Percentiles rank a stretch among this genome's conserved stretches.
Conservation (phyloP, 2,888 invertebrate genomes). For the Ophraella communa region DNA sequence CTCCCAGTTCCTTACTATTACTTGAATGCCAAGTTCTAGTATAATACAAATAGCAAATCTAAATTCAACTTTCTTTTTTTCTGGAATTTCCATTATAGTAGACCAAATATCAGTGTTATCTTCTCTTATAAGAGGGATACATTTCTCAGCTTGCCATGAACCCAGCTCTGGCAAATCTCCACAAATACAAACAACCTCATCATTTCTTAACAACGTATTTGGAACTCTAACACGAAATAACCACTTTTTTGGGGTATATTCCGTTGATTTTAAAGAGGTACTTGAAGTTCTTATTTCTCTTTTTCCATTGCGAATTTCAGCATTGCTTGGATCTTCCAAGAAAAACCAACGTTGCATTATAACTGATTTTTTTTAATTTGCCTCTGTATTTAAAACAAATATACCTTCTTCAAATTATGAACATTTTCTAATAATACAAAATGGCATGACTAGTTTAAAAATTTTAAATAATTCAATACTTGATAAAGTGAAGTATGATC, state of each 20-base stretch:
- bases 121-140: slow-evolving; percentile 64
- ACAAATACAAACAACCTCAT: slow-evolving; percentile 73
- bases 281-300: slow-evolving; percentile 36
- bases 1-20: slow-evolving; percentile 82
- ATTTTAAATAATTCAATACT: slow-evolving; percentile 1
- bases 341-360: slow-evolving; percentile 73
- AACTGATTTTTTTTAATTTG: neutral
- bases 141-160: slow-evolving; percentile 71
- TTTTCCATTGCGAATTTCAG: slow-evolving; percentile 54
- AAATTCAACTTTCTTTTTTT: slow-evolving; percentile 71
- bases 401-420: slow-evolving; percentile 4
- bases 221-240: slow-evolving; percentile 65
- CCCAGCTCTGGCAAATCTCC: slow-evolving; percentile 75
- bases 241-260: slow-evolving; percentile 55
- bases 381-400: slow-evolving; percentile 9
- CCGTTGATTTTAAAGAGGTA: slow-evolving; percentile 33
- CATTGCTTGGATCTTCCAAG: slow-evolving; percentile 63
- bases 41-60: slow-evolving; percentile 80
- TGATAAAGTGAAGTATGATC: neutral
- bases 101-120: slow-evolving; percentile 68
- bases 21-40: slow-evolving; percentile 65
- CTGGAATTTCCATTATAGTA: slow-evolving; percentile 69
- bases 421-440: slow-evolving; percentile 12
- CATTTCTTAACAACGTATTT: slow-evolving; percentile 59
- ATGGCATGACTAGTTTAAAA: slow-evolving; percentile 26